A percentile compares a stretch with the other conserved stretches of the same genome.
These are phyloP conservation scores for Probaryconus sp. DNA, from an alignment of 1,140 invertebrate genomes.

Conservation along the genomic window DNA sequence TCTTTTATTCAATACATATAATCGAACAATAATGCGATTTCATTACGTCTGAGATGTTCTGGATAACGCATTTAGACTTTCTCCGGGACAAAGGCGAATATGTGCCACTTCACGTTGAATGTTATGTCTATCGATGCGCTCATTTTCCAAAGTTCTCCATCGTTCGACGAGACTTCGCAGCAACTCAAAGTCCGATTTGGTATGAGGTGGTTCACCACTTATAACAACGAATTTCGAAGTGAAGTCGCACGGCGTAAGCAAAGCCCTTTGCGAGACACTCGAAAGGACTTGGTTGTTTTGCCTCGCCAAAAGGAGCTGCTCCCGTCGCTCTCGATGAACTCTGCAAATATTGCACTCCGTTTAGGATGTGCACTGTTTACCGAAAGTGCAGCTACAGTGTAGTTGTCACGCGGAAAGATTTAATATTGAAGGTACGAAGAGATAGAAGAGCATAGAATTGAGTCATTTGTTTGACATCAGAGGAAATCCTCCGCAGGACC, in stretches of 20 bases:
- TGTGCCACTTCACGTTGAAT: constrained; percentile 12
- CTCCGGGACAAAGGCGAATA: constrained; percentile 19
- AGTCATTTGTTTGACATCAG: constrained; percentile 4
- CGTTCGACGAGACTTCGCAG: constrained; percentile 81
- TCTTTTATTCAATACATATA: constrained; percentile 36
- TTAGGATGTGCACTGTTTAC: constrained; percentile 19
- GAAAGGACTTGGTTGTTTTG: constrained; percentile 27
- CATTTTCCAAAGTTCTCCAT: constrained; percentile 81
- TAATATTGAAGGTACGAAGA: constrained; percentile 19
- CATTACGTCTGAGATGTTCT: constrained; percentile 34
- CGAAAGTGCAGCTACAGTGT: not conserved
- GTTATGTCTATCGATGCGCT: constrained; percentile 24
- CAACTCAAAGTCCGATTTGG: constrained; percentile 82
- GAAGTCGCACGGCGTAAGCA: constrained; percentile 15
- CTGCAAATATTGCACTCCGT: constrained; percentile 49
- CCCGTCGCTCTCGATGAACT: constrained; percentile 47
- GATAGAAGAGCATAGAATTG: constrained; percentile 3
- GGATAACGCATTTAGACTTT: constrained; percentile 31
- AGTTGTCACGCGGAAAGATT: constrained; percentile 23
- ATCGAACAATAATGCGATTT: constrained; percentile 34
- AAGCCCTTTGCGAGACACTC: constrained; percentile 11
- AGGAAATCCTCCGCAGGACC: constrained; percentile 18
- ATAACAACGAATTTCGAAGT: constrained; percentile 57
- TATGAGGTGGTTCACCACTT: constrained; percentile 49
- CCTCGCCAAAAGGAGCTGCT: not conserved